Evolutionary conservation across 2,888 invertebrate species (phyloP).

Genomic region (Taenaris catops): DNA sequence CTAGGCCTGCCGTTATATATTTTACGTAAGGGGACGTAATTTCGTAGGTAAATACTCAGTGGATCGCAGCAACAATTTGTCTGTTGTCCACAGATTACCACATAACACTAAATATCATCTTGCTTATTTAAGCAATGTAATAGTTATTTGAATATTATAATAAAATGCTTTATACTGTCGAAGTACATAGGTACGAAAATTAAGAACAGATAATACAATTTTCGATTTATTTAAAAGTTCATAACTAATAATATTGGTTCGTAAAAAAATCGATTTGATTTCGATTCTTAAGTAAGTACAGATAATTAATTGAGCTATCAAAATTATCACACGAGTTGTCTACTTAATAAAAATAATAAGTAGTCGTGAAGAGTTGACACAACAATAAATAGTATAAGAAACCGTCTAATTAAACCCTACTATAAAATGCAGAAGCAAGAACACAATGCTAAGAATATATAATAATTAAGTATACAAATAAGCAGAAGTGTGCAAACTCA

Average conservation of each 20-base stretch:
- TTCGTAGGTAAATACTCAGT: no score
- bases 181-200: constrained; percentile 7
- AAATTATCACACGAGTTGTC: constrained; percentile 48
- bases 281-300: constrained; percentile 49
- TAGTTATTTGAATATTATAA: no score
- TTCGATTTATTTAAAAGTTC: neutral
- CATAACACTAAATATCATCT: no score
- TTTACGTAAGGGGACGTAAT: no score
- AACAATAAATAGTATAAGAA: constrained; percentile 36
- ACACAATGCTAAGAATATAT: constrained; percentile 40
- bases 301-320: constrained; percentile 61
- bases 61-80: no score
- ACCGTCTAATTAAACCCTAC: constrained; percentile 32
- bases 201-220: constrained; percentile 24
- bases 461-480: constrained; percentile 32
- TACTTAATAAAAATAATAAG: constrained; percentile 51
- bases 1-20: no score
- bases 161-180: constrained; percentile 13
- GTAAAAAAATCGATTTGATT: no score
- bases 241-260: no score
- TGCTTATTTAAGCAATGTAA: no score
- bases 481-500: constrained; percentile 37
- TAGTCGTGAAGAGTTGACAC: constrained; percentile 46
- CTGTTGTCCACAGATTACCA: no score
- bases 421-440: constrained; percentile 54